phyloP scores from a whole-genome alignment of 30 jellyfish, hydroid and myxozoan species.

The Pelagia noctiluca region DNA sequence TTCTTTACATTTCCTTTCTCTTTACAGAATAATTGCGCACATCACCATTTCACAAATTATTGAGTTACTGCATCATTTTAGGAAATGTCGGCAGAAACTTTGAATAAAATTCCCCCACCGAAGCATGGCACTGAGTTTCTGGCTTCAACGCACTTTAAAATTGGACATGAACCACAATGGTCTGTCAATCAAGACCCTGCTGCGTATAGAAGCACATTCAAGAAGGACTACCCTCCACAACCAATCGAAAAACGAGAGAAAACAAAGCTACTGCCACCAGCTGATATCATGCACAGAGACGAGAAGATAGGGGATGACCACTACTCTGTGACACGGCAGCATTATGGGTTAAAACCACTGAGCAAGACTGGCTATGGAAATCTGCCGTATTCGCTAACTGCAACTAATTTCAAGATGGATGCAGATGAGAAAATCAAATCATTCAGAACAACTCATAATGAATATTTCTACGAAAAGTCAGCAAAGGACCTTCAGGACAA shows the following conservation, averaged over 20 bases:
- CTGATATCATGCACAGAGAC: slow-evolving; percentile 82
- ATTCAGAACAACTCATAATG: slow-evolving; percentile 74
- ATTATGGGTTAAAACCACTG: slow-evolving; percentile 62
- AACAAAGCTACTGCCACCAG: slow-evolving; percentile 75
- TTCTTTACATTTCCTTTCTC: no score
- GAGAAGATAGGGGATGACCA: slow-evolving; percentile 52
- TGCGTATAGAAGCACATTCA: slow-evolving; percentile 82
- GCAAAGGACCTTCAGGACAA: slow-evolving; percentile 35
- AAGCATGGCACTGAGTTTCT: slow-evolving; percentile 75
- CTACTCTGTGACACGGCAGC: slow-evolving; percentile 75
- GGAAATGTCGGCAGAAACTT: slow-evolving; percentile 27
- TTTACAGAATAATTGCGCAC: no score
- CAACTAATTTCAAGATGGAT: slow-evolving; percentile 89
- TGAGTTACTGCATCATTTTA: slow-evolving; percentile 26
- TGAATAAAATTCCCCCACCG: slow-evolving; percentile 47
- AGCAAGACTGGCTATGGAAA: slow-evolving; percentile 36
- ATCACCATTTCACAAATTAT: no score
- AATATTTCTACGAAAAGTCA: slow-evolving; percentile 50
- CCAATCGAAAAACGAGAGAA: slow-evolving; percentile 27
- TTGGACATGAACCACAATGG: slow-evolving; percentile 83
- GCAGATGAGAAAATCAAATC: slow-evolving; percentile 76
- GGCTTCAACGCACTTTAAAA: slow-evolving; percentile 71
- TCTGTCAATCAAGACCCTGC: slow-evolving; percentile 51
- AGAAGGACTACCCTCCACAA: slow-evolving; percentile 80
- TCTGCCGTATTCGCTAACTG: slow-evolving; percentile 77